A percentile compares a stretch with the other conserved stretches of the same genome.
Evolutionary conservation across 2,113 vertebrate species (phyloP).

Genomic region (Actenoides hombroni): DNA sequence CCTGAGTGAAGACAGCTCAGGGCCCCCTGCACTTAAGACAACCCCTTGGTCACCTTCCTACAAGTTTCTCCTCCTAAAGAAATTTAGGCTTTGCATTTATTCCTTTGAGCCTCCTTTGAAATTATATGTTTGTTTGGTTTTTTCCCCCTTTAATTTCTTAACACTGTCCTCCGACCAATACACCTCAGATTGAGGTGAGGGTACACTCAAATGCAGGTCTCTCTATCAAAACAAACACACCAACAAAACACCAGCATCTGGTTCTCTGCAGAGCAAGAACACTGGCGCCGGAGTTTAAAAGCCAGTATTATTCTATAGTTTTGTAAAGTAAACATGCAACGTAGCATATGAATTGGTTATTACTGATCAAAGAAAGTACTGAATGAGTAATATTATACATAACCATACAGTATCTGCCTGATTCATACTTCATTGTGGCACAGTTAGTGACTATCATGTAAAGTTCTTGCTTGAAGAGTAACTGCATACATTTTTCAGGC

Average conservation of each 20-base stretch:
- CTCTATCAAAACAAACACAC: not conserved
- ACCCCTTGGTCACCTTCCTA: not conserved
- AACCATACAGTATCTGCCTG: not conserved
- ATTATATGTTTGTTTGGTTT: not conserved
- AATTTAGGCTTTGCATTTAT: not conserved
- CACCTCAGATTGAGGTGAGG: not conserved
- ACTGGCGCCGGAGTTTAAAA: not conserved
- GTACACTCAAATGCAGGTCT: not conserved
- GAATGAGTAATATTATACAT: not conserved
- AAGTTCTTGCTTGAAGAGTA: not conserved
- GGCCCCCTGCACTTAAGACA: not conserved
- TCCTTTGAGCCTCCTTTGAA: not conserved
- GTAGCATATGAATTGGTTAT: not conserved
- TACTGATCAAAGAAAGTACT: not conserved
- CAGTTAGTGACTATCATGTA: not conserved
- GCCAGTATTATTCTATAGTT: not conserved
- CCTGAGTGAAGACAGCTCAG: not conserved
- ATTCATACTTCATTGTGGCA: not conserved
- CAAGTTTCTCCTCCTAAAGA: not conserved
- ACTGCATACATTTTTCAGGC: not conserved
- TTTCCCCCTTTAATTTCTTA: not conserved
- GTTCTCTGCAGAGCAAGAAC: not conserved
- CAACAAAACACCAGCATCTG: not conserved
- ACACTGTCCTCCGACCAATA: not conserved
- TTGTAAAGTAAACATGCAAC: conserved; percentile 8